Base-by-base conservation (phyloP, 2,113 vertebrate genomes). In the Hippocampus abdominalis region DNA sequence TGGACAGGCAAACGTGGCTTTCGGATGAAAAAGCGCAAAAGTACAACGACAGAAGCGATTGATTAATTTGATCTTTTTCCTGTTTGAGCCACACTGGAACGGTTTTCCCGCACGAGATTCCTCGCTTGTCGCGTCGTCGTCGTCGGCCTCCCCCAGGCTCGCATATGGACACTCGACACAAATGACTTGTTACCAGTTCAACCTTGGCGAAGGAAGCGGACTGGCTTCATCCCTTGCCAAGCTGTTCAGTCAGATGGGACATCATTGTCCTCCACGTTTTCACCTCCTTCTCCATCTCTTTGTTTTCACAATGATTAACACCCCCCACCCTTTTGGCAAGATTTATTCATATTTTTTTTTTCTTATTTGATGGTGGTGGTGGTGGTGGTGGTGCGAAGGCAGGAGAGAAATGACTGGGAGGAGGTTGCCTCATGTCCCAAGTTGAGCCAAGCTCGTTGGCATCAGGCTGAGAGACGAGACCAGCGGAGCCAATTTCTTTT, bases 371-470 rank as follows among this genome's bases (percentile, higher is more conserved):
- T 25, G n/a, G 3, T 8, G 23, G 12, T 11, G 6, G 3, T 8
- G 23, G 12, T 11, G 6, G 25, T 57, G 65, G 44, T 68, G 32
- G 10, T 73, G 74, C 83, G 76, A 81, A 66, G 68, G 0, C 81
- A 13, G 69, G 69, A 85, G 81, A 87, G 78, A 86, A 84, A 86
- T 89, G 79, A 70, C 46, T 25, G 46, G 71, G 81, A 73, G 88
- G 84, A 69, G 75, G 9, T 73, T 77, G 82, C 73, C 69, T 69
- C 60, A 92, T 92, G 89, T 93, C 86, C 90, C 88, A 70, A 76
- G 8, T 36, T 79, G 81, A 74, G 86, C 68, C 81, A 48, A 63
- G 79, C 51, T 44, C 49, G 32, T n/a, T 89, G 82, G 91, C 84
- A 51, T 46, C 0, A 29, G 80, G 84, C 83, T 72, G 32, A 89